These are phyloP conservation scores for Brenthis ino DNA, from an alignment of 2,888 invertebrate species.

Conservation along the genomic window DNA sequence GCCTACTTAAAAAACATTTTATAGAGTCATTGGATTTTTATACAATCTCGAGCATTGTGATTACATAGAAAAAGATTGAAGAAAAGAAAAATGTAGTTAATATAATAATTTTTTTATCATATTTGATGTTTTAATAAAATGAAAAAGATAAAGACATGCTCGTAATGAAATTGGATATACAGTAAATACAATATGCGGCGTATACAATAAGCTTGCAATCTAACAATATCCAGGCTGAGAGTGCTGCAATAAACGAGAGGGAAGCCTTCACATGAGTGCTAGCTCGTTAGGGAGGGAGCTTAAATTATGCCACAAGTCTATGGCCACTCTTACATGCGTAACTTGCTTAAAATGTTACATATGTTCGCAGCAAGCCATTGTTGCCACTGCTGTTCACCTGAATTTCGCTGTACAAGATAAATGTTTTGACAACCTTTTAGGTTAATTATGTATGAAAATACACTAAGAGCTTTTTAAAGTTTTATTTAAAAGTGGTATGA, in stretches of 20 bases:
- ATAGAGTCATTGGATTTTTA: no score
- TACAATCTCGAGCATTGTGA: not conserved
- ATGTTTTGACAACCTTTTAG: conserved; percentile 23
- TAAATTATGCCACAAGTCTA: conserved; percentile 66
- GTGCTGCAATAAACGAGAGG: conserved; percentile 56
- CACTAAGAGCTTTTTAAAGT: conserved; percentile 5
- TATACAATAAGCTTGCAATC: conserved; percentile 67
- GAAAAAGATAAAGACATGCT: not conserved
- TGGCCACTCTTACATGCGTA: conserved; percentile 59
- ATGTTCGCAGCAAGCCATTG: conserved; percentile 34
- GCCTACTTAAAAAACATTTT: not conserved
- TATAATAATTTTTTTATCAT: not conserved
- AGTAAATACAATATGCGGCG: conserved; percentile 38
- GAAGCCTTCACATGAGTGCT: conserved; percentile 62
- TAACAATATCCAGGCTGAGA: conserved; percentile 66
- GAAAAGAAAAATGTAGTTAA: no score
- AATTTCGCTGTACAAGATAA: conserved; percentile 19
- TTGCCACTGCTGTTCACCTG: conserved; percentile 20
- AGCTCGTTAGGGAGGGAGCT: conserved; percentile 75
- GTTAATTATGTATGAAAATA: conserved; percentile 20
- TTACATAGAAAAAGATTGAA: not conserved
- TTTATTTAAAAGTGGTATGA: not conserved
- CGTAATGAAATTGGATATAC: conserved; percentile 4
- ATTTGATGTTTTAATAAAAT: not conserved
- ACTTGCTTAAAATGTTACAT: conserved; percentile 52